phyloP scores from a whole-genome alignment of 2,888 invertebrate genomes.

The Ophion obscuratus region DNA sequence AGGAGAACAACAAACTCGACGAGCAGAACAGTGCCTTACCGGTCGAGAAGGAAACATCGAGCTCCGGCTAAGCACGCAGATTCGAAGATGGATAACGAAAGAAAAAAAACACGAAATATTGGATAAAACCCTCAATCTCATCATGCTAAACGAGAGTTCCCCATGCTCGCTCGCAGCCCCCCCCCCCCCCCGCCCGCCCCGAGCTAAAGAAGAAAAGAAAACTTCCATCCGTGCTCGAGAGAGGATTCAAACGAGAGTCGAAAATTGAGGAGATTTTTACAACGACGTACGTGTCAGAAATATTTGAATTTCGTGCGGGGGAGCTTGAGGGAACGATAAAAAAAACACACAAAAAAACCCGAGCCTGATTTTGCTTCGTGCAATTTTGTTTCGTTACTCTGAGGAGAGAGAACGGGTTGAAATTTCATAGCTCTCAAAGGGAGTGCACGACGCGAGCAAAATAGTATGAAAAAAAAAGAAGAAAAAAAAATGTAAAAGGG shows the following conservation, averaged over 20 bases:
- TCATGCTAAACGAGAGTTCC: slow-evolving; percentile 46
- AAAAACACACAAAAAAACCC: slow-evolving; percentile 40
- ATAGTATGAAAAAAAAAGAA: not conserved
- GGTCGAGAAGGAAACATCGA: slow-evolving; percentile 86
- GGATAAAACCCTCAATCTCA: slow-evolving; percentile 53
- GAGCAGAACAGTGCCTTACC: slow-evolving; percentile 77
- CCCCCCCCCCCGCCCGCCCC: not conserved
- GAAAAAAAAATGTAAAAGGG: slow-evolving; percentile 1
- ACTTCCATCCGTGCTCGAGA: slow-evolving; percentile 53
- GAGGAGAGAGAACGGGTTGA: not conserved
- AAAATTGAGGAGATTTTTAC: slow-evolving; percentile 16
- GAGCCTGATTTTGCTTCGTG: slow-evolving; percentile 74
- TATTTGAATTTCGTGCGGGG: slow-evolving; percentile 20
- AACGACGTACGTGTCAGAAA: slow-evolving; percentile 37
- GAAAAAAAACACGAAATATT: slow-evolving; percentile 27
- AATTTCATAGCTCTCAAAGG: not conserved
- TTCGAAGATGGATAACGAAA: slow-evolving; percentile 1
- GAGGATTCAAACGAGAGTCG: slow-evolving; percentile 9
- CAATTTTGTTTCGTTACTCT: slow-evolving; percentile 70
- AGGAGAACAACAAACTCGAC: slow-evolving; percentile 81
- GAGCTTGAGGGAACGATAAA: slow-evolving; percentile 18
- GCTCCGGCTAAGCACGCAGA: slow-evolving; percentile 86
- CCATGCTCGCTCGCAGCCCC: not conserved
- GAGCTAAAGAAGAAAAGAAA: slow-evolving; percentile 9
- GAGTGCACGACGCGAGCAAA: not conserved